Evolutionary conservation across 2,797 vertebrate genomes (phyloP).

Genomic region (Nothura maculosa): DNA sequence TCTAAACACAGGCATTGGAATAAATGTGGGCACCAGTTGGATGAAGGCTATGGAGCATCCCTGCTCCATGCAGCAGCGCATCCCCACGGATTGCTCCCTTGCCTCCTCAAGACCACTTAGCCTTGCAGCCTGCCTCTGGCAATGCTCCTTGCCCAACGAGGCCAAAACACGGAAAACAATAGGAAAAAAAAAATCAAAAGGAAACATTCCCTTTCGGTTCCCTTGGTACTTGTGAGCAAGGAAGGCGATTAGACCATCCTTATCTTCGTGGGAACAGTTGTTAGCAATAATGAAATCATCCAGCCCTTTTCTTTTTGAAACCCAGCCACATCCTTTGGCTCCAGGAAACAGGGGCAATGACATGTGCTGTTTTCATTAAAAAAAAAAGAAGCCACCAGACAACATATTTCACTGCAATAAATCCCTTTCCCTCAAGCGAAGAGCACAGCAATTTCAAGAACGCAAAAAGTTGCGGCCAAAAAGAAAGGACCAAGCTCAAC

Average conservation of each 20-base stretch:
- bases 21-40: rapidly evolving
- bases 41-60: not conserved
- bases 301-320: slow-evolving; percentile 66
- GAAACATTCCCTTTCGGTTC: not conserved
- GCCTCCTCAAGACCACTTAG: not conserved
- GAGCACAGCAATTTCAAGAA: slow-evolving; percentile 23
- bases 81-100: not conserved
- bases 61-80: not conserved
- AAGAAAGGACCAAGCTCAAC: slow-evolving; percentile 9
- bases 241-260: slow-evolving; percentile 56
- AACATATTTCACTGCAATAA: slow-evolving; percentile 44
- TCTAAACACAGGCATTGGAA: not conserved
- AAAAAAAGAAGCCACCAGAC: slow-evolving; percentile 65
- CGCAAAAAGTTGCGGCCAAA: not conserved
- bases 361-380: slow-evolving; percentile 67
- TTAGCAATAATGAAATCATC: slow-evolving; percentile 70
- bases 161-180: not conserved
- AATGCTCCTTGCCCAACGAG: not conserved
- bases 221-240: slow-evolving; percentile 13
- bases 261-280: slow-evolving; percentile 72
- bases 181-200: not conserved
- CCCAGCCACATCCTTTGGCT: slow-evolving; percentile 70
- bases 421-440: slow-evolving; percentile 41
- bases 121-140: slow-evolving; percentile 24
- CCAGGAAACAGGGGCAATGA: slow-evolving; percentile 53